These are phyloP conservation scores for Azorinus chamasolen DNA, from an alignment of 2,888 invertebrate genomes.

Conservation along the genomic window DNA sequence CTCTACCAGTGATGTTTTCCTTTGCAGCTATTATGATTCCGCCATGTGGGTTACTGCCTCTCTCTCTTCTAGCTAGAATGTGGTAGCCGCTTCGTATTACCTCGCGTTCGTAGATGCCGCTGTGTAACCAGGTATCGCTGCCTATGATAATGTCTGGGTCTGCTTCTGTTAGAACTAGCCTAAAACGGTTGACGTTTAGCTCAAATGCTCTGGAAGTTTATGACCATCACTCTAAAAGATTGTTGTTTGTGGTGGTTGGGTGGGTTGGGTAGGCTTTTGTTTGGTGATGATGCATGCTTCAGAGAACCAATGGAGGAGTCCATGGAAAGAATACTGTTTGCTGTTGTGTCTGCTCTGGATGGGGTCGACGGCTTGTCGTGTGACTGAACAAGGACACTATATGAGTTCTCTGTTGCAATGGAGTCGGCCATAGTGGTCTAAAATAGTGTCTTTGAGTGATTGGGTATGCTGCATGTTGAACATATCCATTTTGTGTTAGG, in stretches of 20 bases:
- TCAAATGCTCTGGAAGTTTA: constrained; percentile 25
- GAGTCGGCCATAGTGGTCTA: no score
- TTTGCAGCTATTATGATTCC: constrained; percentile 15
- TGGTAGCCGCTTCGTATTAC: constrained; percentile 14
- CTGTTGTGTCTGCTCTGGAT: no score
- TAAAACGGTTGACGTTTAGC: constrained; percentile 8
- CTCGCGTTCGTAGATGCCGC: constrained; percentile 16
- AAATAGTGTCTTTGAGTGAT: no score
- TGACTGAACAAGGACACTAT: no score
- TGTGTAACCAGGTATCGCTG: constrained; percentile 16
- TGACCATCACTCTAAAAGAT: not conserved
- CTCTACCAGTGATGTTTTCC: not conserved
- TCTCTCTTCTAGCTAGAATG: constrained; percentile 15
- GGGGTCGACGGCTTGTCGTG: no score
- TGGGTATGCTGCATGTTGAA: no score
- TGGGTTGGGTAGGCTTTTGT: no score
- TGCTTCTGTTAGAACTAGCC: constrained; percentile 17
- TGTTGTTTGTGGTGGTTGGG: not conserved
- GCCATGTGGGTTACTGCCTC: not conserved
- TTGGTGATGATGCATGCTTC: no score
- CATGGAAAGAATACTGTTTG: no score
- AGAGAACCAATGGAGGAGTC: no score
- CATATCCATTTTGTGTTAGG: no score
- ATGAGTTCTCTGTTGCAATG: no score
- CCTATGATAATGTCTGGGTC: constrained; percentile 21